Conservation (phyloP, 35 echinoderm and acorn worm genomes). For the Diadema setosum region DNA sequence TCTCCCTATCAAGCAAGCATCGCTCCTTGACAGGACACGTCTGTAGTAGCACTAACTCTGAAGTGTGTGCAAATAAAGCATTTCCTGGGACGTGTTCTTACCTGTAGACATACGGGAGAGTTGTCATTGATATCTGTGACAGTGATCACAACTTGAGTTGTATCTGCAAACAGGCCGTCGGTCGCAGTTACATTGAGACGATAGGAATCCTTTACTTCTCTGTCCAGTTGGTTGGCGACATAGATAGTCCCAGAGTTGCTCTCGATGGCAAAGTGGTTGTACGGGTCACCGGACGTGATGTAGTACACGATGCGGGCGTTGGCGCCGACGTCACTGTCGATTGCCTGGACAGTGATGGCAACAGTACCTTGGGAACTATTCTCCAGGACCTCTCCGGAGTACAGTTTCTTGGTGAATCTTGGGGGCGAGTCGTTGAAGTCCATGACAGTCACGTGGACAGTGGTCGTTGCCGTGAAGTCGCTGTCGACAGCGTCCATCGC, state of each 20-base stretch:
- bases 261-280: slow-evolving; percentile 80
- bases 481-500: slow-evolving; percentile 39
- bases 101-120: slow-evolving; percentile 82
- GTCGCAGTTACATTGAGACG: slow-evolving; percentile 70
- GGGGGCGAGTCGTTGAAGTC: slow-evolving; percentile 94
- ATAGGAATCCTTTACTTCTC: slow-evolving; percentile 55
- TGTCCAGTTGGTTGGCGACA: slow-evolving; percentile 52
- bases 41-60: too few species aligned
- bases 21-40: too few species aligned
- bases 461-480: slow-evolving; percentile 42
- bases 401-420: slow-evolving; percentile 31
- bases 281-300: slow-evolving; percentile 69
- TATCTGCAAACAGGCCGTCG: slow-evolving; percentile 86
- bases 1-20: too few species aligned
- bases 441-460: slow-evolving; percentile 56
- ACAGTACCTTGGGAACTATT: slow-evolving; percentile 37
- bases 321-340: slow-evolving; percentile 61
- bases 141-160: slow-evolving; percentile 53
- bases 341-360: slow-evolving; percentile 32
- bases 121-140: slow-evolving; percentile 91
- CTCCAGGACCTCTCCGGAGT: slow-evolving; percentile 52
- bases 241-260: slow-evolving; percentile 56
- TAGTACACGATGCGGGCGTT: slow-evolving; percentile 79
- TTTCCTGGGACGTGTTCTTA: slow-evolving; percentile 16
- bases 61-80: too few species aligned